Evolutionary conservation across 2,888 invertebrate genomes (phyloP), one percentile per base, ranked within the genome.

Genomic region (Cylindroiulus punctatus): DNA sequence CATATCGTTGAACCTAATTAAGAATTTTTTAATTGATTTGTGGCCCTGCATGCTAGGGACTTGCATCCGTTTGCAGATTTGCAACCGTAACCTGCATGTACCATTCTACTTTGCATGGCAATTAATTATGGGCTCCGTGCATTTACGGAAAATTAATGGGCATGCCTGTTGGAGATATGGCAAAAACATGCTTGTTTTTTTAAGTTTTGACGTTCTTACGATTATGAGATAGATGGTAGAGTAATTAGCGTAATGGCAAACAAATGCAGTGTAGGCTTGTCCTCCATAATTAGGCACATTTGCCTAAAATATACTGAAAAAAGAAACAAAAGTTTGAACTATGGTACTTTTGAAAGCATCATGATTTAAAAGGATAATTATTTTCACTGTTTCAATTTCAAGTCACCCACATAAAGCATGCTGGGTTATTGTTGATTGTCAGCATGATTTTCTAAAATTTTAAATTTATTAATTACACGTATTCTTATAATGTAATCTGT

Each of bases 71-170:
- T 76, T 76, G 22, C 76, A 14, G 76, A 76, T 76, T 30, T 76
- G 76, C 76, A 76, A 5, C 76, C 26, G 26, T 76, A 14, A 22
- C 57, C 3, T 57, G 57, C 57, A 22, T 57, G 19, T 22, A 57
- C 57, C 8, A 22, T 57, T 22, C 57, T 57, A 65, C 14, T 76
- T 76, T 76, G n/a, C 22, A 14, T 26, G 26, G 76, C 76, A 76
- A 76, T 76, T 76, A 76, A 76, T 76, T 76, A 76, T 14, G 76
- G 30, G 30, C 26, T 76, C 14, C 30, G 8, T 76, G 76, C 30
- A 14, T 76, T 76, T 76, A 76, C 76, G 3, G 76, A 30, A 76
- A 76, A 76, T 76, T 76, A 76, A 76, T 76, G 76, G 76, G 76
- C 76, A 76, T 76, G 76, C 76, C 30, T 76, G 76, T 22, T 30